These are phyloP conservation scores for Lineus longissimus DNA, from an alignment of 1,140 invertebrate species.

Conservation along the genomic window DNA sequence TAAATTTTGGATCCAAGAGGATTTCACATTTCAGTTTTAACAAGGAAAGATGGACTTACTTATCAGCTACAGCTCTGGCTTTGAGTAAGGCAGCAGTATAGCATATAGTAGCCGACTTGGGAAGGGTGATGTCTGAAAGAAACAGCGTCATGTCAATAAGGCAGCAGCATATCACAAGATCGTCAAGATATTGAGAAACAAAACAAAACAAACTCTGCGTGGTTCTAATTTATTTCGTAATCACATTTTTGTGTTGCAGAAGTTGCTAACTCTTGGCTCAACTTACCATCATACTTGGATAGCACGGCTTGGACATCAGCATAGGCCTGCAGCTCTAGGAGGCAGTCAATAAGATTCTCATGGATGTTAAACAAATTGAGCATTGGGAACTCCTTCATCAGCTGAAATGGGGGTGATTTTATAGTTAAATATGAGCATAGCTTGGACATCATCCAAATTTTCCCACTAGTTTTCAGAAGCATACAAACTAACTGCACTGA, in stretches of 20 bases:
- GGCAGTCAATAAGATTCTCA: conserved; percentile 94
- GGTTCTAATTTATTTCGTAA: neutral
- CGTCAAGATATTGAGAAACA: too few relatives aligned
- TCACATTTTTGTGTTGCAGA: neutral
- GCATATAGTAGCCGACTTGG: conserved; percentile 95
- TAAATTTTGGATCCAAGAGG: too few relatives aligned
- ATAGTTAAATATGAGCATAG: conserved; percentile 17
- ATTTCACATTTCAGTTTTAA: too few relatives aligned
- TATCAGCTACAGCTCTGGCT: conserved; percentile 86
- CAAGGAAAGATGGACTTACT: too few relatives aligned
- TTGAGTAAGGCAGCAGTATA: conserved; percentile 94
- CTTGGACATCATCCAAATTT: conserved; percentile 1
- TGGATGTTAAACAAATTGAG: conserved; percentile 95
- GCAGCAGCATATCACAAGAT: too few relatives aligned
- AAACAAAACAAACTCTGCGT: too few relatives aligned
- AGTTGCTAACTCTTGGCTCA: neutral
- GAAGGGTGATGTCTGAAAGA: conserved; percentile 77
- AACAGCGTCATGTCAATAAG: conserved; percentile 12
- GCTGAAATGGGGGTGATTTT: conserved; percentile 58
- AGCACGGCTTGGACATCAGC: conserved; percentile 94
- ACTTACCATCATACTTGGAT: conserved; percentile 82
- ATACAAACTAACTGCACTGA: too few relatives aligned
- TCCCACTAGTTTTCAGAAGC: neutral
- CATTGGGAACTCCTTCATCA: conserved; percentile 96
- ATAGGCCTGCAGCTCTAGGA: conserved; percentile 94